Evolutionary conservation across 2,113 vertebrate species (phyloP).

Genomic region (Erinaceus europaeus): DNA sequence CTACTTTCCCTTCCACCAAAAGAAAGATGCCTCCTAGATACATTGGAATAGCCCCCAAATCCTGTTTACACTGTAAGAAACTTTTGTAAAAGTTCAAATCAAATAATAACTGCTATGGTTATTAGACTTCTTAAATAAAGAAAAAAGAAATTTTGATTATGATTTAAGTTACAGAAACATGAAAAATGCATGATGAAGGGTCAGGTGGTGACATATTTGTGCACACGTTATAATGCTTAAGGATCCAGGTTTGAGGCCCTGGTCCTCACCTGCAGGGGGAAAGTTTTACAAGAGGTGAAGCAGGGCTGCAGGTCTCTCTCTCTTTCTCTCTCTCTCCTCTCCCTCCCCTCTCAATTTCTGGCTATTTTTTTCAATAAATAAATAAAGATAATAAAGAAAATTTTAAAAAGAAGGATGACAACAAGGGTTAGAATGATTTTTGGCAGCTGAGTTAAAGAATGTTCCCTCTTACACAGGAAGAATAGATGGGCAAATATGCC

Average conservation of each 20-base stretch:
- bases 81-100: background rate
- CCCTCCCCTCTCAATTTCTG: no score
- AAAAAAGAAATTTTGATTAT: background rate
- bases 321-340: no score
- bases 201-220: no score
- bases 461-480: slow-evolving; percentile 18
- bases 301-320: no score
- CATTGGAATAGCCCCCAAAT: background rate
- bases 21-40: background rate
- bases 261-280: no score
- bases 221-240: no score
- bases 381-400: no score
- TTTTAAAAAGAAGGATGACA: background rate
- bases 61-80: background rate
- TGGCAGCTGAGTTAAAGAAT: slow-evolving; percentile 18
- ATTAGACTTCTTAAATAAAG: background rate
- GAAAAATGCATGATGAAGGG: no score
- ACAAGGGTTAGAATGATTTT: background rate
- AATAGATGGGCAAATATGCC: slow-evolving; percentile 24
- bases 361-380: no score
- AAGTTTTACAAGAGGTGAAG: no score
- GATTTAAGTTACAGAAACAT: background rate
- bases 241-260: no score
- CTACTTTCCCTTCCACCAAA: background rate
- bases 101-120: background rate